Base-by-base conservation (phyloP, 2,888 invertebrate species). In the Stenoptilia bipunctidactyla region DNA sequence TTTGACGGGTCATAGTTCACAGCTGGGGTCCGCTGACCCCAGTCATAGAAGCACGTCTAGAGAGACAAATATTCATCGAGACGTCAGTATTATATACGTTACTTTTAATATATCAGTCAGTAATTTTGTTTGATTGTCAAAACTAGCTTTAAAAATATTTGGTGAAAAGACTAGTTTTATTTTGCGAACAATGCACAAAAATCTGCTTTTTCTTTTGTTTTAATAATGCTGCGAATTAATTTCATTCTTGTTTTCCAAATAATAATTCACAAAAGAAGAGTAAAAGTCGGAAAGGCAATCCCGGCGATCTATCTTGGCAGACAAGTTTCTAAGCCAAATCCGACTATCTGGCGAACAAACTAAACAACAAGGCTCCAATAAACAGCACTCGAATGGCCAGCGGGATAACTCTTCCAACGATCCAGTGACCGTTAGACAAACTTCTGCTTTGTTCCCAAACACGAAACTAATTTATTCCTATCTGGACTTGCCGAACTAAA, bases 391-490 rank as follows among this genome's bases (percentile, higher is more conserved):
- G 56, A 65, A 59, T 62, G 62, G 64, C 64, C 63, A 64, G 59
- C 58, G 58, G 56, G 63, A 66, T 64, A 63, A 68, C 62, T 69
- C 66, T 72, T 70, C 68, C 70, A 73, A 75, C 67, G 66, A 76
- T 62, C 67, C 65, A 51, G 66, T 63, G 83, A 76, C 83, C 79
- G 83, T 83, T 83, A 80, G 70, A 72, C 69, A 68, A 79, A 77
- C 71, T 76, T 75, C 64, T 64, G 74, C 73, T 80, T 80, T 80
- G 80, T 83, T 79, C 79, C 71, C 73, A 71, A 80, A 76, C 79
- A 74, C 66, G 71, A 79, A 77, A 77, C 71, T 83, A 80, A 83
- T 83, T 83, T 83, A 83, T 83, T 83, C 83, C 65, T 76, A 74
- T 69, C 71, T 75, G 68, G 53, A 52, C 64, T 61, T 61, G 62